Conservation (phyloP, 2,888 invertebrate species). For the Miltochrista miniata region DNA sequence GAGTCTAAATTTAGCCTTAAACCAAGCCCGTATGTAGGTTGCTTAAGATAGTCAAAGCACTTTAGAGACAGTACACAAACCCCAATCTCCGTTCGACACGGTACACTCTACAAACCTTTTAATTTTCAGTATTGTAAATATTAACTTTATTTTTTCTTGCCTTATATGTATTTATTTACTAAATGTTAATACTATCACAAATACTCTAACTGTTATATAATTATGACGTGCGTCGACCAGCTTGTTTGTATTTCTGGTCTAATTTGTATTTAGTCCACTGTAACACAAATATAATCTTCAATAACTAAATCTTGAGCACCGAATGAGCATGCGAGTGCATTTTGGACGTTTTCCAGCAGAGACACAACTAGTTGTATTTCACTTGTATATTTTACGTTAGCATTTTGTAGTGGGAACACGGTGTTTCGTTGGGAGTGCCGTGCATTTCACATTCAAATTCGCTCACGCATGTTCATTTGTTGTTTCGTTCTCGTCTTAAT, state of each 20-base stretch:
- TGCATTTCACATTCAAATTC: conserved; percentile 32
- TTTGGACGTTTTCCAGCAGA: conserved; percentile 40
- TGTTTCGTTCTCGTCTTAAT: conserved; percentile 63
- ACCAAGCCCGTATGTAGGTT: conserved; percentile 28
- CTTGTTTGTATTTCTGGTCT: conserved; percentile 62
- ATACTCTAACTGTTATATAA: conserved; percentile 38
- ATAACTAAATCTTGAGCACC: conserved; percentile 56
- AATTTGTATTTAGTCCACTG: conserved; percentile 58
- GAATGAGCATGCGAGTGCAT: conserved; percentile 77
- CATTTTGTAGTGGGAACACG: conserved; percentile 13
- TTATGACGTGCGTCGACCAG: conserved; percentile 46
- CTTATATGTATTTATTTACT: conserved; percentile 48
- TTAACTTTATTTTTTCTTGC: conserved; percentile 43
- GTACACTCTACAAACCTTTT: conserved; percentile 37
- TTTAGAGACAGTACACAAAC: conserved; percentile 30
- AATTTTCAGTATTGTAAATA: conserved; percentile 49
- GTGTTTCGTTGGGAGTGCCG: conserved; percentile 23
- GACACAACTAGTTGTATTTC: conserved; percentile 18
- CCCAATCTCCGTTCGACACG: conserved; percentile 31
- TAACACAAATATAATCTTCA: conserved; percentile 52
- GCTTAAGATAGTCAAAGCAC: conserved; percentile 45
- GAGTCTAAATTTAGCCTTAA: conserved; percentile 4
- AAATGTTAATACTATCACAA: conserved; percentile 37
- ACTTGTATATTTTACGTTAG: conserved; percentile 13
- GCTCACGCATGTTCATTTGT: conserved; percentile 78